phyloP scores from a whole-genome alignment of 2,113 vertebrate species.

The Sisor rabdophorus region DNA sequence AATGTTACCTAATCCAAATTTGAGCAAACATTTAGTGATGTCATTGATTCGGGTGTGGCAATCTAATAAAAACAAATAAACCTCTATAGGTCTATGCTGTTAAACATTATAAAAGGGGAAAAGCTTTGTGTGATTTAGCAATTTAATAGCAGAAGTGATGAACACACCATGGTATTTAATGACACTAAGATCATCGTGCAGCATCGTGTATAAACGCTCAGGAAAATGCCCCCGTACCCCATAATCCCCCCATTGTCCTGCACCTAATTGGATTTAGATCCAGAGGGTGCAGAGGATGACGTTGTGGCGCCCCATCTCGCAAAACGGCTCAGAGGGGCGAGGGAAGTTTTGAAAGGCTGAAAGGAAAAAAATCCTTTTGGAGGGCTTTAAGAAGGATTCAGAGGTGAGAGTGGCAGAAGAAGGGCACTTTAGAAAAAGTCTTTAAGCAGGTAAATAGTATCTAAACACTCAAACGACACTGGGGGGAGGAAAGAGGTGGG shows the following conservation, averaged over 20 bases:
- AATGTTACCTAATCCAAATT: background rate
- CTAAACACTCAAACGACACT: conserved; percentile 9
- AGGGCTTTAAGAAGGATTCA: conserved; percentile 75
- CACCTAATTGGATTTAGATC: conserved; percentile 93
- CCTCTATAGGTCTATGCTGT: too few species aligned
- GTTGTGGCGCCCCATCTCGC: conserved; percentile 82
- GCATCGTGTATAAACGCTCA: background rate
- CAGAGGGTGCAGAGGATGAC: conserved; percentile 79
- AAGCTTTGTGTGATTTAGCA: background rate
- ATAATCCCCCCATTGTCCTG: conserved; percentile 97
- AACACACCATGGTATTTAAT: background rate
- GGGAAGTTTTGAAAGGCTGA: conserved; percentile 69
- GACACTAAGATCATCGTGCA: background rate
- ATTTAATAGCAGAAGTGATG: background rate
- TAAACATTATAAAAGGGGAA: too few species aligned
- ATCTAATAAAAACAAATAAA: too few species aligned
- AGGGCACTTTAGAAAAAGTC: conserved; percentile 64
- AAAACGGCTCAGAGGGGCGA: conserved; percentile 77
- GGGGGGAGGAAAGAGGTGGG: conserved; percentile 30
- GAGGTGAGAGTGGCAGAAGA: conserved; percentile 79
- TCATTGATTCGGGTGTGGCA: background rate
- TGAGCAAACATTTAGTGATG: background rate
- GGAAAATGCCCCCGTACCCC: conserved; percentile 58
- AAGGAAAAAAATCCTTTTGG: conserved; percentile 65
- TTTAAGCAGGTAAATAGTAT: conserved; percentile 46